Percentiles rank a stretch among this genome's conserved stretches.
Conservation (phyloP, 2,888 invertebrate genomes). For the Cordilura impudica region DNA sequence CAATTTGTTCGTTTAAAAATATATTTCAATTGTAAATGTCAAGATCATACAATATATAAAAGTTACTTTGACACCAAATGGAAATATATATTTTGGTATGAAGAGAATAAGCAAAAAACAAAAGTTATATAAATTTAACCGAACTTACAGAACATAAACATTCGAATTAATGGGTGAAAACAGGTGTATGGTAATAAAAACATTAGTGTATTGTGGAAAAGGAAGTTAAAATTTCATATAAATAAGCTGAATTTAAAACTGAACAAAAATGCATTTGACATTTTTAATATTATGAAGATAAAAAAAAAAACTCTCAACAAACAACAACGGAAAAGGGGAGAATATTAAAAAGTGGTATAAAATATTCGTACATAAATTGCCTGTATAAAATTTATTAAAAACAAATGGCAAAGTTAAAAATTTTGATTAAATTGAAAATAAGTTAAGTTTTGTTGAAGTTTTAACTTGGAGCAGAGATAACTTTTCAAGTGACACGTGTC, state of each 20-base stretch:
- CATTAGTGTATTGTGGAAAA: neutral
- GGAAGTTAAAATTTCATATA: neutral
- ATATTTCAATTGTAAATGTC: constrained; percentile 22
- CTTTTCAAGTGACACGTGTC: too few species aligned
- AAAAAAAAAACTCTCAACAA: neutral
- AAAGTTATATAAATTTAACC: neutral
- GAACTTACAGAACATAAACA: neutral
- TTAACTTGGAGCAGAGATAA: too few species aligned
- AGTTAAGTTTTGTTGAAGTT: too few species aligned
- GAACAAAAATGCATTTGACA: constrained; percentile 26
- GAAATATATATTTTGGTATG: neutral
- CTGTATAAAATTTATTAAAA: too few species aligned
- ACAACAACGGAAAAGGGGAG: neutral
- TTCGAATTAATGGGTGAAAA: constrained; percentile 5
- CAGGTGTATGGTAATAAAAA: neutral
- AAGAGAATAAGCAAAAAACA: neutral
- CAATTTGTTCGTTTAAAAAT: neutral
- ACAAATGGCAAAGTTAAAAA: too few species aligned
- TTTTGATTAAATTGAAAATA: too few species aligned
- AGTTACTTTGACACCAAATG: neutral
- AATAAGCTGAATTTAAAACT: neutral
- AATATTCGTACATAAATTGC: neutral
- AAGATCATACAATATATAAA: constrained; percentile 14
- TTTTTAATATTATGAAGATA: neutral
- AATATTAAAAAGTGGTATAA: neutral